These are phyloP conservation scores for Babylonia areolata DNA, from an alignment of 1,140 invertebrate genomes.

Conservation along the genomic window DNA sequence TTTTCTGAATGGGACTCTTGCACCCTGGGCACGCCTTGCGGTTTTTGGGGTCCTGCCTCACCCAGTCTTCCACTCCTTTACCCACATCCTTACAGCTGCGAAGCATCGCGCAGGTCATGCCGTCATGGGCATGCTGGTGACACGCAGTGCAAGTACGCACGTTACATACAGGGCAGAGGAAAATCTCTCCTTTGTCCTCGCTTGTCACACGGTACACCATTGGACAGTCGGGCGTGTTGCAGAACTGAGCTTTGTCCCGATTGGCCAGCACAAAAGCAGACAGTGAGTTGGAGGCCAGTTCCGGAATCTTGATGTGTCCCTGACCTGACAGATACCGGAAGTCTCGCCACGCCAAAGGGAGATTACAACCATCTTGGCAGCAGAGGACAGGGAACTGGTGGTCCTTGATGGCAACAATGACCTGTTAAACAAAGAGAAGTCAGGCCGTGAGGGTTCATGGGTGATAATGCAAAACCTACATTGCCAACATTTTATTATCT, in stretches of 20 bases:
- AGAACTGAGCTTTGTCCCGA: constrained; percentile 53
- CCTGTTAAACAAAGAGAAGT: too few relatives aligned
- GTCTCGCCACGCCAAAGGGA: constrained; percentile 55
- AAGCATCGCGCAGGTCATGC: constrained; percentile 61
- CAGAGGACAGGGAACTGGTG: constrained; percentile 60
- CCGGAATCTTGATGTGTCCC: constrained; percentile 31
- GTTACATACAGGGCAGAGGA: constrained; percentile 58
- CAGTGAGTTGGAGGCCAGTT: constrained; percentile 49
- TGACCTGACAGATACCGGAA: constrained; percentile 42
- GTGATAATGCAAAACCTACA: too few relatives aligned
- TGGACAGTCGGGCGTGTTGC: constrained; percentile 64
- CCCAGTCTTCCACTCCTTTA: constrained; percentile 46
- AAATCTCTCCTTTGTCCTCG: constrained; percentile 37
- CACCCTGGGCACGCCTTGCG: constrained; percentile 65
- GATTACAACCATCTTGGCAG: constrained; percentile 56
- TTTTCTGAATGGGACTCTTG: constrained; percentile 58
- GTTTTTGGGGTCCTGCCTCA: constrained; percentile 42
- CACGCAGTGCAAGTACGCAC: constrained; percentile 60
- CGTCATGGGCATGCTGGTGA: constrained; percentile 58
- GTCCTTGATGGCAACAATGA: constrained; percentile 41
- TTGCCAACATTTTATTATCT: too few relatives aligned
- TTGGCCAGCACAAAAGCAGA: constrained; percentile 47
- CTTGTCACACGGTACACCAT: constrained; percentile 58
- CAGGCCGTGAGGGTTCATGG: too few relatives aligned
- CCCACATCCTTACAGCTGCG: constrained; percentile 36